Base-by-base conservation (phyloP, 2,888 invertebrate species). In the Clunio marinus region DNA sequence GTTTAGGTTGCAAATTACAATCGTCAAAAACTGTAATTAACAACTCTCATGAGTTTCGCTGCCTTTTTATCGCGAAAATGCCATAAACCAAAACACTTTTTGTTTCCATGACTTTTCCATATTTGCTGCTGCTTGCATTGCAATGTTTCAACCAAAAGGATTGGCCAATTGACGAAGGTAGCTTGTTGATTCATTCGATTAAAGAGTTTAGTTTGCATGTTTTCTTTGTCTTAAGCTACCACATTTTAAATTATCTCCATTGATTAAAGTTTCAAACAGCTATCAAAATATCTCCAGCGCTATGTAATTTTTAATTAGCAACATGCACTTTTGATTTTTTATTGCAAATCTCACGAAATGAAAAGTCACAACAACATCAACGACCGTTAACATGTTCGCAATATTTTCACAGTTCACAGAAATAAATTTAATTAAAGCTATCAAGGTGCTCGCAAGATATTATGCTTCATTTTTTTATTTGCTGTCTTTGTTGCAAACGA, bases 1-100 rank as follows among this genome's bases (percentile, higher is more conserved):
- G 41, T 15, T 41, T 41, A n/a, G 15, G 4, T 32, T 41, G 41
- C 41, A 41, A 41, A 41, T 41, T 41, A 41, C 10, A 41, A 2
- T 41, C 41, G 41, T 10, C 2, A 41, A 41, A 41, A 41, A 41
- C 41, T 41, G 41, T 41, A 41, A 41, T 41, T 41, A 41, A 41
- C 41, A 15, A 15, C n/a, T n/a, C 41, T 41, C 41, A n/a, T 41
- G 41, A 32, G 4, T 15, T 13, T 41, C 2, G 10, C 41, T 41
- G 10, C n/a, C 15, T 32, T 32, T 7, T 32, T 41, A 41, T 41
- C 41, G 41, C 41, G 2, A n/a, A n/a, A 5, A 15, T 15, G 41
- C 41, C 41, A 2, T n/a, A 41, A 10, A 41, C 10, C 2, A 3
- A n/a, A 5, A 15, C 41, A 15, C 41, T 10, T 5, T 41, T n/a